Evolutionary conservation across 2,888 invertebrate genomes (phyloP).

Genomic region (Capitulum mitella): DNA sequence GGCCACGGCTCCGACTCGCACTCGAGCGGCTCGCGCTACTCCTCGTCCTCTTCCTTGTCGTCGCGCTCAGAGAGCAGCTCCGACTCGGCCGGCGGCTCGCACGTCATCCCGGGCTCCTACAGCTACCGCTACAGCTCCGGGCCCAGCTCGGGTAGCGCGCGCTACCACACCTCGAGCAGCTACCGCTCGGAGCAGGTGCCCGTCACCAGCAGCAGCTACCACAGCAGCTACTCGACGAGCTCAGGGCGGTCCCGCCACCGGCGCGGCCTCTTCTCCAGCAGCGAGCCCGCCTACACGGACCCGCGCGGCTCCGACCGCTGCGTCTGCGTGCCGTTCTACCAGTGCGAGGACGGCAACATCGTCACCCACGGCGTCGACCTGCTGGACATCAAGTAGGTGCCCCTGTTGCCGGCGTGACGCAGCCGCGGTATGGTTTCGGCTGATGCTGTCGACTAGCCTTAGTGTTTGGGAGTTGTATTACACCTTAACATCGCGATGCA

Average conservation of each 20-base stretch:
- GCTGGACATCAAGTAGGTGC: conserved; percentile 26
- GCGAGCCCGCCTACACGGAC: neutral
- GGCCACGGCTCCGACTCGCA: conserved; percentile 27
- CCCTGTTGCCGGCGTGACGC: neutral
- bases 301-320: conserved; percentile 3
- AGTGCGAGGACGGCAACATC: conserved; percentile 31
- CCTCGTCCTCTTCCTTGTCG: neutral
- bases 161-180: neutral
- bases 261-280: neutral
- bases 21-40: neutral
- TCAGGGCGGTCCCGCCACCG: neutral
- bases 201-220: neutral
- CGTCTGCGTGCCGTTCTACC: conserved; percentile 29
- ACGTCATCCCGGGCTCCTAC: conserved; percentile 23
- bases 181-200: neutral
- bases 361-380: conserved; percentile 30
- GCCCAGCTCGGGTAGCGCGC: neutral
- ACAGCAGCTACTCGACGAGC: neutral
- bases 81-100: conserved; percentile 29
- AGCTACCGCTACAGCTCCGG: neutral
- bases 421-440: too few relatives aligned
- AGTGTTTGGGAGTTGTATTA: too few relatives aligned
- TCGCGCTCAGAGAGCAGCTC: conserved; percentile 21
- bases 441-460: too few relatives aligned
- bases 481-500: too few relatives aligned